Conservation (phyloP, 2,113 vertebrate species). For the Lates calcarifer region DNA sequence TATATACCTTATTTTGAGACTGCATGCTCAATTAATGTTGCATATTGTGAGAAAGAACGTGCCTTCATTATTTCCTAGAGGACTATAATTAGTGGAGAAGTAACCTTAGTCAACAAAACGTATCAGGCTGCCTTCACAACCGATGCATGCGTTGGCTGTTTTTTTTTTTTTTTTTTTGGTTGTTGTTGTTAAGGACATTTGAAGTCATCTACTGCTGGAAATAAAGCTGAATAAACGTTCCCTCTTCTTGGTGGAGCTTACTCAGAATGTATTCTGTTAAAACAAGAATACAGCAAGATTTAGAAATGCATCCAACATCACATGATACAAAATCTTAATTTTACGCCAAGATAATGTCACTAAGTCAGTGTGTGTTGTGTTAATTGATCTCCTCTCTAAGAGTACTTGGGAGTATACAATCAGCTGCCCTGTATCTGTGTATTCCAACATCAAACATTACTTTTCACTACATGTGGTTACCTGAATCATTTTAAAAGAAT, state of each 20-base stretch:
- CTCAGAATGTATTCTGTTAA: background rate
- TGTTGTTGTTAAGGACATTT: constrained; percentile 16
- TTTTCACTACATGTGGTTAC: background rate
- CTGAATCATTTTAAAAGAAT: background rate
- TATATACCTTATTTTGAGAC: constrained; percentile 22
- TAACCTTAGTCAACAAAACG: constrained; percentile 13
- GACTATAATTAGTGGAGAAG: constrained; percentile 11
- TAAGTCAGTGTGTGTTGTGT: background rate
- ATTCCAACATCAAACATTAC: background rate
- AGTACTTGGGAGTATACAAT: no score
- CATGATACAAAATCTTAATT: no score
- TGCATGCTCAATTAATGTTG: constrained; percentile 19
- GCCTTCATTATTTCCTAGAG: constrained; percentile 23
- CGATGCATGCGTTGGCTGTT: background rate
- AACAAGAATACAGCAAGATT: constrained; percentile 8
- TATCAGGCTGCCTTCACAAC: constrained; percentile 1
- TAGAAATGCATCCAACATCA: background rate
- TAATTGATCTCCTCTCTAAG: no score
- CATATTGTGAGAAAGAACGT: constrained; percentile 6
- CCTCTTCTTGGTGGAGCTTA: background rate
- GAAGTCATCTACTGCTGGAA: background rate
- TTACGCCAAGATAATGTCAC: background rate
- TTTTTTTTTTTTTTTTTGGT: no score
- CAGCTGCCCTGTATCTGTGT: no score
- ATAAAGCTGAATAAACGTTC: background rate